Conservation (phyloP, 2,113 vertebrate genomes). For the Sphyrna mokarran region DNA sequence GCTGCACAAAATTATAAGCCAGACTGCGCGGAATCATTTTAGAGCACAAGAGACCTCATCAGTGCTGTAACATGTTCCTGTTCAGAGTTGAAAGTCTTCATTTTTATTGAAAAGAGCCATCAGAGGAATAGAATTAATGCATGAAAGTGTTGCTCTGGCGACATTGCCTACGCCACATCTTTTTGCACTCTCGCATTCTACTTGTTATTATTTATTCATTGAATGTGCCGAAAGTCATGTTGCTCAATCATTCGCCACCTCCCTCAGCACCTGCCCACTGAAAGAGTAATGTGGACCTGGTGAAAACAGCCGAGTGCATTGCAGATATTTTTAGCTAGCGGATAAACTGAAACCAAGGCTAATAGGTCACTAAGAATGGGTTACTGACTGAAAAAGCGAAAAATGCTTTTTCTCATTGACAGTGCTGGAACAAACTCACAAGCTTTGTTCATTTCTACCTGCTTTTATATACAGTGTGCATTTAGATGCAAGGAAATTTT, state of each 20-base stretch:
- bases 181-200: background rate
- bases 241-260: background rate
- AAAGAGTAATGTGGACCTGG: background rate
- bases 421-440: background rate
- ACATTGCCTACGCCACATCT: background rate
- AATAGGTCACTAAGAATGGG: background rate
- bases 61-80: background rate
- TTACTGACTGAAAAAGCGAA: background rate
- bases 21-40: slow-evolving; percentile 4
- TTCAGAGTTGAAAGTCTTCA: background rate
- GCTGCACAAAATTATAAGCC: background rate
- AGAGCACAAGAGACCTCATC: slow-evolving; percentile 22
- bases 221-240: slow-evolving; percentile 11
- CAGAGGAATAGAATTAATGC: slow-evolving; percentile 5
- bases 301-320: background rate
- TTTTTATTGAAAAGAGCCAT: slow-evolving; percentile 30
- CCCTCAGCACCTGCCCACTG: background rate
- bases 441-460: background rate
- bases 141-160: background rate
- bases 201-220: slow-evolving; percentile 31
- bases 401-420: background rate
- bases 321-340: background rate
- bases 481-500: background rate
- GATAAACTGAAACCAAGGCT: slow-evolving; percentile 11
- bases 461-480: background rate